Base-by-base conservation (phyloP, 2,888 invertebrate species). In the Dasypolia templi region DNA sequence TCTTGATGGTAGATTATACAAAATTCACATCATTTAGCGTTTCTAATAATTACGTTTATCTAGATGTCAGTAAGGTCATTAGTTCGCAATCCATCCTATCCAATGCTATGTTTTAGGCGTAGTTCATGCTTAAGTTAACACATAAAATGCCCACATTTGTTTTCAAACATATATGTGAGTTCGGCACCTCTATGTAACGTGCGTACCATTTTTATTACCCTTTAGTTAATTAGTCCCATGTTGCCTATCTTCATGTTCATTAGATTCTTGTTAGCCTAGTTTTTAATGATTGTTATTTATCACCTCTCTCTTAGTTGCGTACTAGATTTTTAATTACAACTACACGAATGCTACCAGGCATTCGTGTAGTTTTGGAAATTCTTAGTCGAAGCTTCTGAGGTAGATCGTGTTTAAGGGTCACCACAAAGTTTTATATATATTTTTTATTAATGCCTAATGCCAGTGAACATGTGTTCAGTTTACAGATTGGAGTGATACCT, bases 211-310 rank as follows among this genome's bases (percentile, higher is more conserved):
- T 44, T 44, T 44, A 49, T 35, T 62, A 39, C 19, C 29, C 14
- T 63, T 62, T 19, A 42, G 17, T 46, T 39, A 53, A 32, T 55
- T 11, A 39, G 32, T 51, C 14, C 62, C 14, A 7, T 22, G 12
- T 32, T 55, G 29, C 49, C 19, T 4, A 49, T 29, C 2, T 53
- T 4, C n/a, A 35, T 39, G 3, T 59, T 66, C 22, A 73, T 53
- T 49, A 58, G 5, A 59, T 69, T 62, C 51, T 79, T 51, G 22
- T 35, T 49, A 62, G 32, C 51, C 61, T 62, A 65, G 12, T 51
- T 68, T 76, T 51, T 4, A 26, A 63, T 64, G n/a, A 3, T 39
- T 12, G n/a, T 44, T 55, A 64, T 49, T 75, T 67, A 64, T 75
- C 35, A 58, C 67, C 9, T 67, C 6, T 59, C n/a, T 49, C 7